Percentiles rank a stretch among this genome's conserved stretches.
These are phyloP conservation scores for Acestrorhynchus altus DNA, from an alignment of 2,797 vertebrate species.

Conservation along the genomic window DNA sequence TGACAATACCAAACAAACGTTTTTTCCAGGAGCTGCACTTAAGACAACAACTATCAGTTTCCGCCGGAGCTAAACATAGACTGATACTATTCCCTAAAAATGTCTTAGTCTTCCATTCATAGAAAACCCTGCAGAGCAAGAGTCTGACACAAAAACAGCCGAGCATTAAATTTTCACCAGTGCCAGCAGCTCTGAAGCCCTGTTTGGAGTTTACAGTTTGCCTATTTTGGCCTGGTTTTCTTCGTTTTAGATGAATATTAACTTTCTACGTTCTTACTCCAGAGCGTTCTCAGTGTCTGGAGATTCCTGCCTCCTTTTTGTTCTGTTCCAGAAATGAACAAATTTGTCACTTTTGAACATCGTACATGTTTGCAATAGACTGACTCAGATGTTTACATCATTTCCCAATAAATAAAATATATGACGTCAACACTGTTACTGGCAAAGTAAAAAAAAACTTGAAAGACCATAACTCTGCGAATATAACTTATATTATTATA, in stretches of 20 bases:
- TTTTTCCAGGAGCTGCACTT: background rate
- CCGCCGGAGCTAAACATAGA: background rate
- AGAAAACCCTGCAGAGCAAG: background rate
- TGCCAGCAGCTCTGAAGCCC: background rate
- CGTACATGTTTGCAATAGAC: background rate
- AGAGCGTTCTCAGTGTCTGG: background rate
- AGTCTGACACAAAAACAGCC: slow-evolving; percentile 7
- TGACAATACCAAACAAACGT: background rate
- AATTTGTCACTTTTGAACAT: background rate
- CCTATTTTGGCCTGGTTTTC: slow-evolving; percentile 12
- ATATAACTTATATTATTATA: too few species aligned
- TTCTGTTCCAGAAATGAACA: background rate
- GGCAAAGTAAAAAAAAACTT: too few species aligned
- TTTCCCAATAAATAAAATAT: background rate
- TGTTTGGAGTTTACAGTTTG: background rate
- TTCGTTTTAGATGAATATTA: background rate
- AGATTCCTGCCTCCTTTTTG: background rate
- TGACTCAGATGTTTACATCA: background rate
- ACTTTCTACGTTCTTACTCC: background rate
- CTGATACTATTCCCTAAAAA: background rate
- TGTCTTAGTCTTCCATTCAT: background rate
- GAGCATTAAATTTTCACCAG: slow-evolving; percentile 11
- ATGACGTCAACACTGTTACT: background rate
- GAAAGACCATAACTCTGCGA: too few species aligned
- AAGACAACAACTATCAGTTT: background rate